Evolutionary conservation across 2,113 vertebrate genomes (phyloP).

Genomic region (Montifringilla adamsi): DNA sequence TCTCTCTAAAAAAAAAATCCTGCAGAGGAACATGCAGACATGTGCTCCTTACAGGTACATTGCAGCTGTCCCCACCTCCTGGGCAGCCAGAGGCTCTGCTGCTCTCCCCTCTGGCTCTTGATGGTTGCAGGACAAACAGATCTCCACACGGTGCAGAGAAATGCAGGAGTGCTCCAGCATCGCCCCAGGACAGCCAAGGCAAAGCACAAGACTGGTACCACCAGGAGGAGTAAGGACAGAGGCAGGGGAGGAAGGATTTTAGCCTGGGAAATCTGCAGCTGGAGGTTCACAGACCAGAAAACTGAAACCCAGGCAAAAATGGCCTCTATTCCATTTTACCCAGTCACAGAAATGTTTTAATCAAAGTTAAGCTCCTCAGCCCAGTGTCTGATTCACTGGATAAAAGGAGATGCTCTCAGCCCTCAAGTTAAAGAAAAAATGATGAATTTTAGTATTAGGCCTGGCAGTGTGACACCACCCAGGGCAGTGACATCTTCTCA

Average conservation of each 20-base stretch:
- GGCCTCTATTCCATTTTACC: neutral
- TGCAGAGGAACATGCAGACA: neutral
- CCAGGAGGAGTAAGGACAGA: neutral
- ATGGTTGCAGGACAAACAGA: neutral
- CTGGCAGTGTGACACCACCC: neutral
- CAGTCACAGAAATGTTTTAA: neutral
- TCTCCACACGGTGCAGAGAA: neutral
- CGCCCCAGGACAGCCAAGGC: neutral
- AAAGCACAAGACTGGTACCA: neutral
- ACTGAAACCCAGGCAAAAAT: neutral
- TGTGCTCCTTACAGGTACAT: neutral
- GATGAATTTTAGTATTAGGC: neutral
- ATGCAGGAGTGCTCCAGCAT: neutral
- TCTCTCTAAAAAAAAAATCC: neutral
- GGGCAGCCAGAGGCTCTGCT: neutral
- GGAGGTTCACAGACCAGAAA: neutral
- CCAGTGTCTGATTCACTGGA: neutral
- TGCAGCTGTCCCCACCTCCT: neutral
- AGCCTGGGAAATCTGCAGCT: neutral
- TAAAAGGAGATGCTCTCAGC: neutral
- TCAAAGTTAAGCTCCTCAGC: neutral
- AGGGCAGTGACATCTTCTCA: neutral
- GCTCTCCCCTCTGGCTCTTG: neutral
- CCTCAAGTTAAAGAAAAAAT: neutral
- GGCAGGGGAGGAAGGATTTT: neutral